These are phyloP conservation scores for Pteromalus puparum DNA, from an alignment of 1,140 invertebrate species.

Conservation along the genomic window DNA sequence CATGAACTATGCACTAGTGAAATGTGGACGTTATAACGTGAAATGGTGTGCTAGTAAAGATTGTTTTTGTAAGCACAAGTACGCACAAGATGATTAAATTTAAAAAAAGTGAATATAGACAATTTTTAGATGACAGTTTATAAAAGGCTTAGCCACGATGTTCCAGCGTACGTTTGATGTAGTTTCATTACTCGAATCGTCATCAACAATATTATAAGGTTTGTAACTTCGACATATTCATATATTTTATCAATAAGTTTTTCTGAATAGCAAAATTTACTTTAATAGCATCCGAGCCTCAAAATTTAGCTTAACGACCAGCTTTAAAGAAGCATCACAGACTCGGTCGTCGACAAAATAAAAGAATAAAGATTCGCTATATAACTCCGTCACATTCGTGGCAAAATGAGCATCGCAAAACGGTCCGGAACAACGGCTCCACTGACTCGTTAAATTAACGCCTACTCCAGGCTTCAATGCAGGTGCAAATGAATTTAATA, in stretches of 20 bases:
- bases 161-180: not conserved
- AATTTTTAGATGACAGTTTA: not conserved
- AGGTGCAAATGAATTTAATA: not conserved
- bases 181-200: not conserved
- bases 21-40: not conserved
- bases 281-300: no score
- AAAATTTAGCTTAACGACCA: no score
- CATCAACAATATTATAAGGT: not conserved
- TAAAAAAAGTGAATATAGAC: not conserved
- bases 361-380: not conserved
- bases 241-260: no score
- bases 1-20: not conserved
- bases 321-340: no score
- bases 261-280: no score
- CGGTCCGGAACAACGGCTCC: not conserved
- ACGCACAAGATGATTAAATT: not conserved
- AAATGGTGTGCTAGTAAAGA: not conserved
- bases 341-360: no score
- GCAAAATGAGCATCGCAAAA: not conserved
- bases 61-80: not conserved
- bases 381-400: not conserved
- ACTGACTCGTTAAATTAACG: conserved; percentile 35
- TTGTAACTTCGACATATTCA: not conserved
- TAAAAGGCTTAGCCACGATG: no score
- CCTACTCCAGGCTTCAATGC: not conserved